Conservation (phyloP, 2,888 invertebrate genomes). For the Lampropteryx suffumata region DNA sequence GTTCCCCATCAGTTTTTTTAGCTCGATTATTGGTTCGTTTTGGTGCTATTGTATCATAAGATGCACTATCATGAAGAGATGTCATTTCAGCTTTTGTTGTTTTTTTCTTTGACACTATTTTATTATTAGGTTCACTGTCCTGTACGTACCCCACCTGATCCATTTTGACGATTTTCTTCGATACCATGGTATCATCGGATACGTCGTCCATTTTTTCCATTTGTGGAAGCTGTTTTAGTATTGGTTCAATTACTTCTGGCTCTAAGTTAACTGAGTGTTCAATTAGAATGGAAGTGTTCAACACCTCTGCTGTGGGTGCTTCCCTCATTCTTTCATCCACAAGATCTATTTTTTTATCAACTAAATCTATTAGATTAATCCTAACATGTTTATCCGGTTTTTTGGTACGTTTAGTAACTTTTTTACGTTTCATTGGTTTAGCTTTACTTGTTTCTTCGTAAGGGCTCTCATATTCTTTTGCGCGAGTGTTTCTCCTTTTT, state of each 20-base stretch:
- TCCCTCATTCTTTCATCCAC: constrained; percentile 62
- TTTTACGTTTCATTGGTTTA: constrained; percentile 34
- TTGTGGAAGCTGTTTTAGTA: constrained; percentile 36
- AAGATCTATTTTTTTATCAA: constrained; percentile 13
- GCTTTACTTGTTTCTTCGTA: constrained; percentile 35
- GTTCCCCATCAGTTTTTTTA: background rate
- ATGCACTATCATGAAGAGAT: background rate
- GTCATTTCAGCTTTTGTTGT: background rate
- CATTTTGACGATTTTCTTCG: background rate
- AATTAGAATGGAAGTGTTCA: constrained; percentile 54
- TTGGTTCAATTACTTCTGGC: constrained; percentile 38
- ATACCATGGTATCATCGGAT: constrained; percentile 13
- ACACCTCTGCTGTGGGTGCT: constrained; percentile 39
- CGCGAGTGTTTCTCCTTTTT: constrained; percentile 21
- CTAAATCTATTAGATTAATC: constrained; percentile 34
- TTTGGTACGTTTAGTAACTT: constrained; percentile 21
- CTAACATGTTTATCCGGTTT: constrained; percentile 19
- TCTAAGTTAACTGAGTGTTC: constrained; percentile 29
- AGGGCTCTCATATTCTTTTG: constrained; percentile 39
- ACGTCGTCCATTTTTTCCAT: constrained; percentile 52
- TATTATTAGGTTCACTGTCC: constrained; percentile 5
- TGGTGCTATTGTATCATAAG: constrained; percentile 21
- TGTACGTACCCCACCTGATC: background rate
- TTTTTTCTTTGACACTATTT: background rate
- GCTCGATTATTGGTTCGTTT: constrained; percentile 28